These are phyloP conservation scores for Pseudolaguvia tuberculata DNA, from an alignment of 2,113 vertebrate species.

Conservation along the genomic window DNA sequence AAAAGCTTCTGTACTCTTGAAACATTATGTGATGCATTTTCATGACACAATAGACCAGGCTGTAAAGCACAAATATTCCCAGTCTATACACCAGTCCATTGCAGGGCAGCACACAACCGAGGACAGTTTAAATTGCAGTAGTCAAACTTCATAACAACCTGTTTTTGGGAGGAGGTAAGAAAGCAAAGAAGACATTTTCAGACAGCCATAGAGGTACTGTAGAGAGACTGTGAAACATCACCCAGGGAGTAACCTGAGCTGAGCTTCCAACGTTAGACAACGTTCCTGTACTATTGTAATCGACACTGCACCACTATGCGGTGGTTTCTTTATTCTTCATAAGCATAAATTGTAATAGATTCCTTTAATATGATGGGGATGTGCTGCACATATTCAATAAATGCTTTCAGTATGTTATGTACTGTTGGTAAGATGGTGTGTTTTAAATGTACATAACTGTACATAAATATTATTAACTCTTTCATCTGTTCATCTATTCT, in stretches of 20 bases:
- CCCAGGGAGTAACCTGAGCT: not conserved
- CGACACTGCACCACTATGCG: not conserved
- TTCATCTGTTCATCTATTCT: not conserved
- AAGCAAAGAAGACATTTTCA: not conserved
- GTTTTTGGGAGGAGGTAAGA: not conserved
- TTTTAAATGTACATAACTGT: not conserved
- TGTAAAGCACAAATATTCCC: not conserved
- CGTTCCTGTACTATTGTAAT: not conserved
- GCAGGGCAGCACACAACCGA: not conserved
- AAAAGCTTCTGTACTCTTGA: not conserved
- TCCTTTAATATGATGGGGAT: not conserved
- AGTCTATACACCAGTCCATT: not conserved
- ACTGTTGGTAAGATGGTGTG: not conserved
- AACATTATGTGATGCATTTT: not conserved
- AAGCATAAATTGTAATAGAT: not conserved
- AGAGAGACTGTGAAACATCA: not conserved
- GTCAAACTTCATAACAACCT: not conserved
- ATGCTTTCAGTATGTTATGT: not conserved
- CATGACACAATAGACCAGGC: not conserved
- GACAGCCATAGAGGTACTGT: not conserved
- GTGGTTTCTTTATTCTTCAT: not conserved
- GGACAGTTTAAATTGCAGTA: not conserved
- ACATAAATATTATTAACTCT: not conserved
- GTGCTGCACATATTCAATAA: not conserved
- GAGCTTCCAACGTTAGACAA: not conserved